phyloP scores from a whole-genome alignment of 2,888 invertebrate genomes.

The Baccha elongata region DNA sequence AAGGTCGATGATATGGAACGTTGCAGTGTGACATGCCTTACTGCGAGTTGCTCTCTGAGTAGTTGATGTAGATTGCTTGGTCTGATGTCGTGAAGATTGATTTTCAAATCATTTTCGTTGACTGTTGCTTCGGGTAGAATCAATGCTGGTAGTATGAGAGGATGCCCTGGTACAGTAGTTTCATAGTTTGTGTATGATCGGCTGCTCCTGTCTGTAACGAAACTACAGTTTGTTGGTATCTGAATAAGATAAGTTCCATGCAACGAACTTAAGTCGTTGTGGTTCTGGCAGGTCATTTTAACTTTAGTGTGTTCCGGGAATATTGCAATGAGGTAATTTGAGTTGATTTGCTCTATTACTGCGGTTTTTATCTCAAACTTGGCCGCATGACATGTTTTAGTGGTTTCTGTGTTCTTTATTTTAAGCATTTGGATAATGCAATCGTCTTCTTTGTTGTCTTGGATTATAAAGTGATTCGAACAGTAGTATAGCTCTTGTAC shows the following conservation, averaged over 20 bases:
- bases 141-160: not conserved
- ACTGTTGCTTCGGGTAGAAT: not conserved
- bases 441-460: not conserved
- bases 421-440: not conserved
- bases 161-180: not conserved
- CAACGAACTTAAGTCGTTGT: not conserved
- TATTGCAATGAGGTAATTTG: not conserved
- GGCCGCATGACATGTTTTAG: not conserved
- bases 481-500: not conserved
- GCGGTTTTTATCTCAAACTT: not conserved
- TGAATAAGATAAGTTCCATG: not conserved
- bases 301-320: not conserved
- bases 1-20: not conserved
- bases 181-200: not conserved
- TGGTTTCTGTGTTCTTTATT: not conserved
- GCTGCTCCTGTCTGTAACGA: not conserved
- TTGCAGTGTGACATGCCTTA: not conserved
- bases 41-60: not conserved
- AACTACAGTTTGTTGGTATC: not conserved
- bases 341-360: not conserved
- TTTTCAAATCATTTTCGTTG: not conserved
- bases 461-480: not conserved
- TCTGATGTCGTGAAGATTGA: not conserved
- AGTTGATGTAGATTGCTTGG: not conserved
- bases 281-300: not conserved